phyloP scores from a whole-genome alignment of 2,797 vertebrate genomes.

The Sebastes hubbsi region DNA sequence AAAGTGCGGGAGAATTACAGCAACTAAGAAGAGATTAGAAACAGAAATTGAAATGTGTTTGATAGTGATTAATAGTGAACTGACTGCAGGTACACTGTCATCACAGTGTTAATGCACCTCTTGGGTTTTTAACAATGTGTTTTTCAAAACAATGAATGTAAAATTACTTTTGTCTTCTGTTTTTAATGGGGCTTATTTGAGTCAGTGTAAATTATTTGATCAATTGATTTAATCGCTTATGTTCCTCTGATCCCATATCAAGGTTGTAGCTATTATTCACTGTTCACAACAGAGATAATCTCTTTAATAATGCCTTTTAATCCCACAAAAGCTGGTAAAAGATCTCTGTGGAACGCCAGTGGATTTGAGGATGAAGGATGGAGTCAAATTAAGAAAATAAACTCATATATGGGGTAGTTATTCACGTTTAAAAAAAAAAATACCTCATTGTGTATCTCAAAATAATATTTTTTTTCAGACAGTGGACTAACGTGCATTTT shows the following conservation, averaged over 20 bases:
- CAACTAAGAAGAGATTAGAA: not conserved
- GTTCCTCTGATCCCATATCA: conserved; percentile 1
- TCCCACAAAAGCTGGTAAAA: not conserved
- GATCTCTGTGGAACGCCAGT: not conserved
- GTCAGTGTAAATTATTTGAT: conserved; percentile 9
- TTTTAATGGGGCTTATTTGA: conserved; percentile 16
- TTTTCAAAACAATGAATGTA: not conserved
- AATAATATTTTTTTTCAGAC: not conserved
- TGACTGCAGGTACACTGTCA: not conserved
- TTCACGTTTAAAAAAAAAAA: not conserved
- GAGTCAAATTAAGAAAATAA: not conserved
- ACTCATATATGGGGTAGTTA: not conserved
- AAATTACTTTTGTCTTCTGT: not conserved
- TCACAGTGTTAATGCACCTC: not conserved
- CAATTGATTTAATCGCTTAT: not conserved
- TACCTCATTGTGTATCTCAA: not conserved
- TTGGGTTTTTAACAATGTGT: not conserved
- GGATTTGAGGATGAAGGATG: not conserved
- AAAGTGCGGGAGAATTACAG: not conserved
- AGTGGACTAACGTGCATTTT: not conserved
- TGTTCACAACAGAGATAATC: not conserved
- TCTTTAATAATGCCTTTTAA: conserved; percentile 9
- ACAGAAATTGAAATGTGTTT: not conserved
- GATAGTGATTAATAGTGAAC: not conserved
- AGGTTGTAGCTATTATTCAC: not conserved